Evolutionary conservation across 2,113 vertebrate species (phyloP), one percentile per base, ranked within the genome.

Genomic region (Thamnophis sirtalis): DNA sequence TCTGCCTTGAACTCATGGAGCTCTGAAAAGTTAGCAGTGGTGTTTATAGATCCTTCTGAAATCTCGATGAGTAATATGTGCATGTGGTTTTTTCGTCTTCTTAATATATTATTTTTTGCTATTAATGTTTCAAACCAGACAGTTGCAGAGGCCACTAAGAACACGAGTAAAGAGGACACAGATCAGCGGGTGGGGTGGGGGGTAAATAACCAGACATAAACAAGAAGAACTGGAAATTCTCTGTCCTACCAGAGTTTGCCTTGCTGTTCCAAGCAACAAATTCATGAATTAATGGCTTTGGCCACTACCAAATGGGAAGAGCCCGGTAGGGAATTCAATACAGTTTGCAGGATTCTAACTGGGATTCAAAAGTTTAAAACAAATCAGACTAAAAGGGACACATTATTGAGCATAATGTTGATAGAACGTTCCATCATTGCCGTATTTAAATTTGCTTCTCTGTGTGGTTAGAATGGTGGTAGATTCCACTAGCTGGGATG

Each of bases 11-110:
- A 55, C 91, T 89, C 33, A 68, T 11, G 51, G 94, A 49, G 80
- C 56, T 92, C 68, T 90, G 89, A 91, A 90, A 89, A 88, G 55
- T 49, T 13, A 86, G 51, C 43, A 50, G 53, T 50, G 91, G 92
- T 50, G 49, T 91, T 95, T 91, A 91, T 51, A 56, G 86, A 60
- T 58, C 91, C 89, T 90, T 84, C 90, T 43, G n/a, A 92, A 93
- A 60, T 86, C 88, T 28, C 0, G 58, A 28, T 91, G 92, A 93
- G 90, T 92, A 89, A 48, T 43, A 55, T 15, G 15, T 49, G 24
- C 68, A 80, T 80, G 68, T 38, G 33, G 68, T 9, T 80, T 80
- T n/a, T 60, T 88, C 0, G 8, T 24, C 56, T 92, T 94, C 91
- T 54, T 50, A 84, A 89, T 9, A 7, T 80, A 80, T 43, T 80